A percentile compares a stretch with the other conserved stretches of the same genome.
These are phyloP conservation scores for Melanotaenia nigrans DNA, from an alignment of 2,797 vertebrate species.

Conservation along the genomic window DNA sequence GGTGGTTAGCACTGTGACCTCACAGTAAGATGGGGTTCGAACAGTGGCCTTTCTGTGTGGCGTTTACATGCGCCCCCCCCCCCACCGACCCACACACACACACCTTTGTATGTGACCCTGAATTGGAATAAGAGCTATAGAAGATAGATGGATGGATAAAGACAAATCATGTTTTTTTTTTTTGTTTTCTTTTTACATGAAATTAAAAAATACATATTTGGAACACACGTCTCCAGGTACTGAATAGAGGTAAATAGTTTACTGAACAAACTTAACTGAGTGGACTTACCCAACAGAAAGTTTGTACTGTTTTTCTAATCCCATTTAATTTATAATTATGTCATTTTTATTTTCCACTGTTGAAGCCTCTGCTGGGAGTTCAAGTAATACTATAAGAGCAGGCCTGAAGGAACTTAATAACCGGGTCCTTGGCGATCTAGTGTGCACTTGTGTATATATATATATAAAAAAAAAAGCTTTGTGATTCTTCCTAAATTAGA, in stretches of 20 bases:
- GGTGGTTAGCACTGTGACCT: too few species aligned
- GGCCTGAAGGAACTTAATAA: constrained; percentile 64
- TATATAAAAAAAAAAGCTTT: constrained; percentile 14
- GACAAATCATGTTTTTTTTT: too few species aligned
- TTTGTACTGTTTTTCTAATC: constrained; percentile 13
- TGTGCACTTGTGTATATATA: constrained; percentile 22
- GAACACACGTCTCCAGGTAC: background rate
- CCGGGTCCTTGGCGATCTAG: constrained; percentile 46
- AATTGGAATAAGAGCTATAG: too few species aligned
- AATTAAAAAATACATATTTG: background rate
- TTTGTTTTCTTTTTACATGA: too few species aligned
- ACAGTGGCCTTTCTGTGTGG: too few species aligned
- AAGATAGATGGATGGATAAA: too few species aligned
- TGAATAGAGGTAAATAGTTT: background rate
- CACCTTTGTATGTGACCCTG: too few species aligned
- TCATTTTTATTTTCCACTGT: constrained; percentile 34
- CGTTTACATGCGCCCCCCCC: too few species aligned
- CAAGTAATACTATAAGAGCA: constrained; percentile 42
- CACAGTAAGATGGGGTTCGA: too few species aligned
- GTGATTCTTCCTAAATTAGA: constrained; percentile 61
- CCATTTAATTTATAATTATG: constrained; percentile 45
- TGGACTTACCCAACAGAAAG: constrained; percentile 17
- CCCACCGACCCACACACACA: too few species aligned
- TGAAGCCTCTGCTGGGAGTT: constrained; percentile 58
- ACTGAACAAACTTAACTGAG: constrained; percentile 15